Evolutionary conservation across 2,113 vertebrate genomes (phyloP).

Genomic region (Ailurus styani): DNA sequence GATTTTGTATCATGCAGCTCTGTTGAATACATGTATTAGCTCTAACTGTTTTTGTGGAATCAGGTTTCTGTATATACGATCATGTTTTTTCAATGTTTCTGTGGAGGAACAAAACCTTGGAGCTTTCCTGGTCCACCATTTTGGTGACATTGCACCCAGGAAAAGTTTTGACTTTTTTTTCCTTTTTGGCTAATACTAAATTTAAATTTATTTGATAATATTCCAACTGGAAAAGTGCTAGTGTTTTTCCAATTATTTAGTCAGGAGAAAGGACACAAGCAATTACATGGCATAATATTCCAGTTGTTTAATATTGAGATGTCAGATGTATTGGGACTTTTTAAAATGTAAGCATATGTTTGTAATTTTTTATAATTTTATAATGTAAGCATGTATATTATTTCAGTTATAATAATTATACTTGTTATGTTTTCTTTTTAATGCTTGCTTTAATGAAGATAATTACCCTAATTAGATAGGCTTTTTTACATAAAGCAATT

Average conservation of each 20-base stretch:
- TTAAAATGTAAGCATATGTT: background rate
- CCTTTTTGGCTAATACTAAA: background rate
- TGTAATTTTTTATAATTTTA: background rate
- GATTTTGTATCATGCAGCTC: background rate
- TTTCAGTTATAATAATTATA: background rate
- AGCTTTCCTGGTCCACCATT: background rate
- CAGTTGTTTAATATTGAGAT: background rate
- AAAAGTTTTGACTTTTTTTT: background rate
- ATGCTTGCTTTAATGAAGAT: background rate
- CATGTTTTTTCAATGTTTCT: background rate
- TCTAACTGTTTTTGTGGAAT: background rate
- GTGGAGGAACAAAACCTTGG: background rate
- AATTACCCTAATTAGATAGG: background rate
- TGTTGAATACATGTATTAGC: background rate
- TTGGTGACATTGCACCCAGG: background rate
- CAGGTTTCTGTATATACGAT: background rate
- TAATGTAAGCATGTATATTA: background rate
- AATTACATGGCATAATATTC: background rate
- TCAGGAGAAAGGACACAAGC: background rate
- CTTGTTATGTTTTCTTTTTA: background rate
- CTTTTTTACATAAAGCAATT: constrained; percentile 8
- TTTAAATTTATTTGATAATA: background rate
- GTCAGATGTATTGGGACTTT: background rate
- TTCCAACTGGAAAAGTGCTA: background rate
- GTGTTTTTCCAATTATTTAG: background rate